These are phyloP conservation scores for Hypsopygia costalis DNA, from an alignment of 2,888 invertebrate genomes.

Conservation along the genomic window DNA sequence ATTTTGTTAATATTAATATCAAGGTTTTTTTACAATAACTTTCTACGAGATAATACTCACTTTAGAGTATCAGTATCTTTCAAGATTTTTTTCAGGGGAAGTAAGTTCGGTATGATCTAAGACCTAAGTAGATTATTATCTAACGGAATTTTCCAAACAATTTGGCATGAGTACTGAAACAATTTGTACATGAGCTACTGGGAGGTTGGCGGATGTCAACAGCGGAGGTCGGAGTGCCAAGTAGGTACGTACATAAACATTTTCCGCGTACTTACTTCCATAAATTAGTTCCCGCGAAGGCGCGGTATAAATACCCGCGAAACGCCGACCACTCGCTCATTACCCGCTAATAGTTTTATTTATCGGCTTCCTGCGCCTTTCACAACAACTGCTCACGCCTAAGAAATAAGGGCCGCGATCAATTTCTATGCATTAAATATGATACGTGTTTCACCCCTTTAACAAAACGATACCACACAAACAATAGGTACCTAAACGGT, in stretches of 20 bases:
- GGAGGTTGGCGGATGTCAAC: slow-evolving; percentile 61
- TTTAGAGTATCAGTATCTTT: no score
- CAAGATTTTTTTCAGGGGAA: no score
- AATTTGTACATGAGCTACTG: background rate
- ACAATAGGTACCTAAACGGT: slow-evolving; percentile 28
- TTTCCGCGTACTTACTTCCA: slow-evolving; percentile 79
- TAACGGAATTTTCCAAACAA: no score
- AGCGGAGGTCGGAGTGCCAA: slow-evolving; percentile 48
- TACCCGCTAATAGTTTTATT: slow-evolving; percentile 74
- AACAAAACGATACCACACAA: slow-evolving; percentile 22
- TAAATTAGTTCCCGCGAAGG: slow-evolving; percentile 77
- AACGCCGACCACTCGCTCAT: slow-evolving; percentile 65
- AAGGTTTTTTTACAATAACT: no score
- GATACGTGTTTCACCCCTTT: slow-evolving; percentile 14
- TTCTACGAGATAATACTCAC: no score
- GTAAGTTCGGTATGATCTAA: no score
- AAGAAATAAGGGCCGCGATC: slow-evolving; percentile 21
- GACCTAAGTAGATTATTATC: no score
- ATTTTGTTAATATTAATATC: no score
- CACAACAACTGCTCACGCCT: slow-evolving; percentile 37
- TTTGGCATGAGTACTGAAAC: no score
- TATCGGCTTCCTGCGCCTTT: slow-evolving; percentile 60
- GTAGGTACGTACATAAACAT: slow-evolving; percentile 66
- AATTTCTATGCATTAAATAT: slow-evolving; percentile 17
- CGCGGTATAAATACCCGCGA: slow-evolving; percentile 74